Evolutionary conservation across 2,888 invertebrate genomes (phyloP), one percentile per base, ranked within the genome.

Genomic region (Orchesella flavescens): DNA sequence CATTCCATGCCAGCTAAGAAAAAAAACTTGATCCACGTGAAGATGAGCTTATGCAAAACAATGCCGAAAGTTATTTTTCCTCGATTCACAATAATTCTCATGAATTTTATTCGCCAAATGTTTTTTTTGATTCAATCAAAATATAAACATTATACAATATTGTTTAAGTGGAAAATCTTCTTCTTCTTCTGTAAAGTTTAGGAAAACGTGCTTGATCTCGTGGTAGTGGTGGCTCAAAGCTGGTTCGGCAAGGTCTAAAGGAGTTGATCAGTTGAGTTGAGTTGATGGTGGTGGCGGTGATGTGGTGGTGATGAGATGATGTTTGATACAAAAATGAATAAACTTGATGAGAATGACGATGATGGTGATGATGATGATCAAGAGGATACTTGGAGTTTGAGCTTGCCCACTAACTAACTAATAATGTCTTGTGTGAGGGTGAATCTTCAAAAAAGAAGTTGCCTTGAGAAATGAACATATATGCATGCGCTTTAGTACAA

Each of bases 381-480:
- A 34, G 34, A 34, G 34, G 34, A 34, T 34, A 34, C 34, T 34
- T 34, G 34, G 34, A 34, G 17, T 10, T 69, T 69, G 21, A 46
- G 21, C 49, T 69, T 69, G 49, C 68, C 68, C 19, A 63, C 63
- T 24, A n/a, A 63, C 34, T 34, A 24, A 69, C 61, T 61, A 66
- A 66, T 57, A 57, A 57, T 57, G 57, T 57, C 61, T 61, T 61
- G 23, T 69, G 68, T 69, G 49, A 69, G 55, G 61, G 73, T 59
- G 73, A 73, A 73, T 73, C 73, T 73, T 73, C 61, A 61, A 10
- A 34, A 72, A 34, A 72, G 43, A 34, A 72, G 43, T 72, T 61
- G 9, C 73, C 73, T 73, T 73, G 73, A 73, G 61, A 61, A 61
- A 71, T n/a, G n/a, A n/a, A n/a, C n/a, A n/a, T 34, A 71, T 53